Base-by-base conservation (phyloP, 2,888 invertebrate species). In the Papilio elwesi region DNA sequence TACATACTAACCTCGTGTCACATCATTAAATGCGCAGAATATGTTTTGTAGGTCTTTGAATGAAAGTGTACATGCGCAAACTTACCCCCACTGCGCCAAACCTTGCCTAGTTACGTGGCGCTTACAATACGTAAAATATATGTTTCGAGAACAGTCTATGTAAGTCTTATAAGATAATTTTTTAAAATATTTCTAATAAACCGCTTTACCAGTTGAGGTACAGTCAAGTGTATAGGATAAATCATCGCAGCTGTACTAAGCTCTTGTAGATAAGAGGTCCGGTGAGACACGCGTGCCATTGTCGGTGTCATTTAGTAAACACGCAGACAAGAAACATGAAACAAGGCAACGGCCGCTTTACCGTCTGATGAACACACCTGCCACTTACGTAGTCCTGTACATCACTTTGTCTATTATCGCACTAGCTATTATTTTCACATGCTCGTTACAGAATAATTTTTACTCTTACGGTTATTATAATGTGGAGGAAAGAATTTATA, bases 191-290 rank as follows among this genome's bases (percentile, higher is more conserved):
- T 59, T n/a, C 38, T 59, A 59, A 59, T 59, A 87, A 85, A 85
- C 83, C 84, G 82, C 79, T 87, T 86, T 85, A 79, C 83, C 81
- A 86, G 85, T 87, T 78, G 83, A 87, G 83, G 59, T 16, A 55
- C 36, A 90, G 90, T 86, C 83, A 79, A 81, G 80, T 82, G 82
- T 82, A 82, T 83, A 83, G 79, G 83, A 91, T 92, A 92, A 91
- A 91, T 92, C 91, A 92, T 91, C 82, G 81, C 83, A 80, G 79
- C 79, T 77, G 81, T 83, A 80, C 82, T 38, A 57, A 81, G 84
- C 87, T 89, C 88, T 82, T 82, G 80, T 80, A 86, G 91, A 91
- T 91, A 92, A 89, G 85, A 81, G 81, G 82, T 80, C 81, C 85
- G 86, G 87, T 90, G 88, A 86, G 87, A 88, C 88, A 89, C 76